Conservation (phyloP, 2,888 invertebrate species). For the Lycocerus yunnanus region DNA sequence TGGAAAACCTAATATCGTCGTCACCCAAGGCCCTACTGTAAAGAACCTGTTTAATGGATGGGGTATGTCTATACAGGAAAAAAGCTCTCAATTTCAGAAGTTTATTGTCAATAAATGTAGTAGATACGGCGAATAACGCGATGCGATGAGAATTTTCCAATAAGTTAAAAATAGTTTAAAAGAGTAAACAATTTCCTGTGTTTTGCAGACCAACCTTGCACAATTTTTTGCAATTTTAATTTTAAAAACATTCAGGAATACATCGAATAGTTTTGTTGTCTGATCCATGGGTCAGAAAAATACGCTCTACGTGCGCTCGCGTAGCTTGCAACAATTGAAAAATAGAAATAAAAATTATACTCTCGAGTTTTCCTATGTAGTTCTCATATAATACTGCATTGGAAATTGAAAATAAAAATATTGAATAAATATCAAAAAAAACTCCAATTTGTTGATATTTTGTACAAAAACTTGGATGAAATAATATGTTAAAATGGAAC, state of each 20-base stretch:
- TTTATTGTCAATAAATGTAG: conserved; percentile 23
- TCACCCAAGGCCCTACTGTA: conserved; percentile 2
- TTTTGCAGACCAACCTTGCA: background rate
- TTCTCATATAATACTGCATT: too few relatives aligned
- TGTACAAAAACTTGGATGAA: background rate
- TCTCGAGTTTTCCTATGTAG: too few relatives aligned
- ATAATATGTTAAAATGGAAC: too few relatives aligned
- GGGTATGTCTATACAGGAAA: conserved; percentile 22
- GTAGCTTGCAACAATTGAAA: background rate
- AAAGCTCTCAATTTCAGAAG: conserved; percentile 25
- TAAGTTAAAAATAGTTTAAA: background rate
- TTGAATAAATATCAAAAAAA: background rate
- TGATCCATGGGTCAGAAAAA: background rate
- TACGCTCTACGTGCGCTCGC: background rate
- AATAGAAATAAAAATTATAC: background rate
- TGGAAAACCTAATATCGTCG: conserved; percentile 15
- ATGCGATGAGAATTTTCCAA: background rate
- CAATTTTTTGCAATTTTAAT: background rate
- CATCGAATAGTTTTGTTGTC: background rate
- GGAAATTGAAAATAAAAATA: background rate
- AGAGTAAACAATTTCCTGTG: background rate
- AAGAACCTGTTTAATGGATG: conserved; percentile 22
- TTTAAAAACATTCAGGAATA: background rate
- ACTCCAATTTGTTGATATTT: background rate
- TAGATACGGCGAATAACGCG: background rate